Evolutionary conservation across 2,888 invertebrate genomes (phyloP), one percentile per base, ranked within the genome.

Genomic region (Drosophila meridiana): DNA sequence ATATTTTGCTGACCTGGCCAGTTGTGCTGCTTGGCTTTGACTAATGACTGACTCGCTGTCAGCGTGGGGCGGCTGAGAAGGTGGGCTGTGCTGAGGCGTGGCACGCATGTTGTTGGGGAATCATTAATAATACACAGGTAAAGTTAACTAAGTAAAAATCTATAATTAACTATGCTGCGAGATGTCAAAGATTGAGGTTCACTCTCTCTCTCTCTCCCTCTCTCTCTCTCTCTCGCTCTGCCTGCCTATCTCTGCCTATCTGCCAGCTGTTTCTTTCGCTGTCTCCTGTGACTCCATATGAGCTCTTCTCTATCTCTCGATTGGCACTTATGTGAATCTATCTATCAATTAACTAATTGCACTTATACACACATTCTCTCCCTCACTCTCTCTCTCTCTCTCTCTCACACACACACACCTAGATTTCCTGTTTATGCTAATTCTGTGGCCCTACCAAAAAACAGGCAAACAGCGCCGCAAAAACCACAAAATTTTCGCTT

Each of bases 101-200:
- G 72, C 78, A 71, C 57, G 58, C 38, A 69, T 72, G 50, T 32
- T 50, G 72, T 45, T 61, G 43, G 32, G 13, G 3, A 66, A 79
- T 82, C 81, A 82, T 82, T 82, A 82, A 82, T 82, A 83, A 83
- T 82, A 77, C 83, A 83, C 74, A 82, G 81, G 77, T 80, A 78
- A 78, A 62, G 76, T 30, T 61, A 72, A 76, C 64, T 80, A 74
- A 74, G 72, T 72, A 74, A 74, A 77, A 80, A 83, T 80, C 34
- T 36, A 77, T 82, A 83, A 77, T 82, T 83, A 82, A 80, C 77
- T 67, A 62, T 70, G 58, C 79, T 13, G 5, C 8, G 30, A 70
- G 48, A 26, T 50, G 67, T 56, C 77, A 63, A 64, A 76, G 77
- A 69, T 76, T 73, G 58, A 67, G 76, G 60, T 64, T 69, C 52